Evolutionary conservation across 1,140 invertebrate genomes (phyloP), one percentile per base, ranked within the genome.

Genomic region (Bursaphelenchus mucronatus): DNA sequence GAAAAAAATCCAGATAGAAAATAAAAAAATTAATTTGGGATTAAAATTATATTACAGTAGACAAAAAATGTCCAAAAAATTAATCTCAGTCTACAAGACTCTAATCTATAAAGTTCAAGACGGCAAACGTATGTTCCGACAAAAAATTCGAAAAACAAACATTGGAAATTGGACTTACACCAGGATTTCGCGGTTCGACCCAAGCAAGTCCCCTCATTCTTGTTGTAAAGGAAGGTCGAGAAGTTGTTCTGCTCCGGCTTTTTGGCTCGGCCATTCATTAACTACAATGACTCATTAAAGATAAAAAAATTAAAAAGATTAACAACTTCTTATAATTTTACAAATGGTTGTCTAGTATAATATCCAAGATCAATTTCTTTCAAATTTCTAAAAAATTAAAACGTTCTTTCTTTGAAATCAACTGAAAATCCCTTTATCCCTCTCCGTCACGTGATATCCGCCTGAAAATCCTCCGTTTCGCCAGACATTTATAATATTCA

Each of bases 181-280:
- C 78, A 80, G 44, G 79, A 79, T 55, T 73, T 80, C 30, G 67
- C 79, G 8, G 76, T 80, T 45, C 78, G 61, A n/a, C 78, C 78
- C 10, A 80, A 64, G 49, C 75, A 80, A 9, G 79, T 79, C 43
- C 78, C 78, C 17, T 66, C 40, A 2, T 64, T 64, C 47, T 67
- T 73, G 58, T 74, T 75, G 55, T 75, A 73, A 51, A 73, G 55
- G 49, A 75, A 73, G 45, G 69, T 46, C 10, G 47, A 41, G 19
- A 75, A 67, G 11, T 68, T 65, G 21, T 46, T 43, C 40, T 75
- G 74, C 8, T 45, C 72, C 6, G 61, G 8, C 17, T 71, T 71
- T 45, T 72, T 76, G 21, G 74, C 41, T 39, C 74, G 54, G 6
- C 71, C 71, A 62, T 73, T 73, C 71, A 73, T 73, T 41, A 73